Evolutionary conservation across 1,140 invertebrate species (phyloP).

Genomic region (Drosophila nigromelanica): DNA sequence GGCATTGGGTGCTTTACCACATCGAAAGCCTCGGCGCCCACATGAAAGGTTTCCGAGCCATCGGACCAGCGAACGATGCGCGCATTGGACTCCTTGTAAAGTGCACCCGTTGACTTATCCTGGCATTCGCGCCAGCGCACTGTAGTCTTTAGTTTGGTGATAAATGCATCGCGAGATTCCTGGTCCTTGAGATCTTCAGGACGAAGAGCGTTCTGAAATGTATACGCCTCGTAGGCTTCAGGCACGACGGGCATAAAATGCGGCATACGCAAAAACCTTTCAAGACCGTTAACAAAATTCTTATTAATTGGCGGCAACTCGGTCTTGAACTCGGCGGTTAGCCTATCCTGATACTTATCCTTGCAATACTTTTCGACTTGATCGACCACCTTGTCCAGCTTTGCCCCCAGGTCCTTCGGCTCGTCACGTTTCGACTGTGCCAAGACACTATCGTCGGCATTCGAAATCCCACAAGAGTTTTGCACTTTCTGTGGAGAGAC

Average conservation of each 20-base stretch:
- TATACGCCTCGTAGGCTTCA: conserved; percentile 1
- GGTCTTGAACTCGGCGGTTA: conserved; percentile 36
- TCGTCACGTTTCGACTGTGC: neutral
- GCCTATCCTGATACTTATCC: conserved; percentile 8
- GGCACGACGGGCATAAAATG: conserved; percentile 38
- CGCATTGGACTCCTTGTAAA: conserved; percentile 51
- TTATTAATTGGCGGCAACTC: conserved; percentile 17
- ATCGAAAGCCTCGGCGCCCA: conserved; percentile 59
- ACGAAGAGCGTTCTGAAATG: neutral
- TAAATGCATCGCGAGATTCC: conserved; percentile 26
- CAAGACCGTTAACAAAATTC: neutral
- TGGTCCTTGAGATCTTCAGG: conserved; percentile 28
- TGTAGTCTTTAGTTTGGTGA: conserved; percentile 39
- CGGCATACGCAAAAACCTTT: conserved; percentile 35
- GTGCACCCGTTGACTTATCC: neutral
- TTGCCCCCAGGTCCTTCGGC: no score
- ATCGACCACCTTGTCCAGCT: neutral
- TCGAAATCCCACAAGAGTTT: neutral
- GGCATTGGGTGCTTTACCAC: conserved; percentile 30
- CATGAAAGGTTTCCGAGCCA: conserved; percentile 54
- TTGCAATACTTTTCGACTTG: conserved; percentile 2
- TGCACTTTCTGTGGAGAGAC: neutral
- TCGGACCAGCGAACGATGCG: conserved; percentile 56
- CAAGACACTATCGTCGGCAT: no score
- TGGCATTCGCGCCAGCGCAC: conserved; percentile 48